Base-by-base conservation (phyloP, 2,113 vertebrate species). In the Dryoscopus gambensis region DNA sequence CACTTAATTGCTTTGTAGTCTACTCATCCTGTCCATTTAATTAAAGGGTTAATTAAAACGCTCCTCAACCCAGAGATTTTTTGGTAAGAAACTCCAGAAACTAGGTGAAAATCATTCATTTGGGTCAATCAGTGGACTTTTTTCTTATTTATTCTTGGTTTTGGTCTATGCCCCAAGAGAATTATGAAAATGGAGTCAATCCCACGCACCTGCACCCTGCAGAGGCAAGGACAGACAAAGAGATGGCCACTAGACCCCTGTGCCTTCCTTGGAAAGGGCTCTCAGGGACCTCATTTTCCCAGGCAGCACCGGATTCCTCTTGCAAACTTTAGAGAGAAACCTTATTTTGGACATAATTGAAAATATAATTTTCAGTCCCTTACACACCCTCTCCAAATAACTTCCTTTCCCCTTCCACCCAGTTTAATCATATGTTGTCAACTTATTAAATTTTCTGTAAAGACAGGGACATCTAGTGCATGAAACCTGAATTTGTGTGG, bases 401-500 rank as follows among this genome's bases (percentile, higher is more conserved):
- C 53, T 91, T 96, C 64, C 31, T 74, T 33, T 12, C 18, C 30
- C 25, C 21, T 17, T 30, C 27, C 6, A 18, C 5, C 10, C 13
- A 88, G 90, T 95, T 95, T 93, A 93, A 84, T 86, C 39, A 69
- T 49, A 23, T 24, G 1, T 40, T 2, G 2, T 44, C 3, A 5
- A 24, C 25, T 84, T 78, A 62, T 12, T 35, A 77, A 70, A 79
- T 97, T 96, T 67, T 16, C 42, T 70, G 93, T 78, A 90, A 33
- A 88, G 89, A 98, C 59, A 96, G 95, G 91, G 98, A 95, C 98
- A 98, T 93, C 97, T 98, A 98, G 97, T 49, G 97, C 63, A 24
- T 10, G 33, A 68, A 92, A 73, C 9, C n/a, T 33, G 87, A 84
- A 97, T 30, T 65, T 73, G 25, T 46, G 39, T 39, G 78, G 52